A percentile compares a stretch with the other conserved stretches of the same genome.
These are phyloP conservation scores for Napeogenes inachia DNA, from an alignment of 2,888 invertebrate species.

Conservation along the genomic window DNA sequence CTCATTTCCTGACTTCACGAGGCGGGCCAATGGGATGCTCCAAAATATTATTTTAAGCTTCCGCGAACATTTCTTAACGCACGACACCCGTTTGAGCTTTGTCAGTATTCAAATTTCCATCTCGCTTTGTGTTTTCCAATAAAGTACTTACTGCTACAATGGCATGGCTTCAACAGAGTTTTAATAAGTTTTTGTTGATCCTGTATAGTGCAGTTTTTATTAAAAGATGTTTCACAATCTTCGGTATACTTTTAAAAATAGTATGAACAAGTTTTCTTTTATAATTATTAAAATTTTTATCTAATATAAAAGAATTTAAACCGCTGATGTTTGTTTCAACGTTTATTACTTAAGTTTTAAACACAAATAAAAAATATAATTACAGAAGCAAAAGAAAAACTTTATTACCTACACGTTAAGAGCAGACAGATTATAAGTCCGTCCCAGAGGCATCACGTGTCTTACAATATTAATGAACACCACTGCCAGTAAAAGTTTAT, in stretches of 20 bases:
- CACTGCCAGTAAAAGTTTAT: background rate
- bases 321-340: background rate
- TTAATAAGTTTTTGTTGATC: slow-evolving; percentile 22
- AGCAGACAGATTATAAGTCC: background rate
- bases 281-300: too few relatives aligned
- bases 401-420: background rate
- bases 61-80: slow-evolving; percentile 65
- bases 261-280: too few relatives aligned
- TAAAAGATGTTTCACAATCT: background rate
- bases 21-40: slow-evolving; percentile 53
- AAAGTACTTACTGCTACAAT: slow-evolving; percentile 25
- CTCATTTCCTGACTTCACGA: slow-evolving; percentile 71
- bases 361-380: background rate
- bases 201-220: slow-evolving; percentile 7
- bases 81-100: slow-evolving; percentile 49
- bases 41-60: slow-evolving; percentile 73
- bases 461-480: too few relatives aligned
- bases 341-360: background rate
- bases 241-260: too few relatives aligned
- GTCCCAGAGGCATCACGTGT: too few relatives aligned
- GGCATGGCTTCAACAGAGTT: slow-evolving; percentile 17
- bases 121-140: slow-evolving; percentile 34
- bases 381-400: too few relatives aligned
- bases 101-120: slow-evolving; percentile 49
- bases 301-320: too few relatives aligned